Evolutionary conservation across 2,797 vertebrate species (phyloP).

Genomic region (Linurgus olivaceus): DNA sequence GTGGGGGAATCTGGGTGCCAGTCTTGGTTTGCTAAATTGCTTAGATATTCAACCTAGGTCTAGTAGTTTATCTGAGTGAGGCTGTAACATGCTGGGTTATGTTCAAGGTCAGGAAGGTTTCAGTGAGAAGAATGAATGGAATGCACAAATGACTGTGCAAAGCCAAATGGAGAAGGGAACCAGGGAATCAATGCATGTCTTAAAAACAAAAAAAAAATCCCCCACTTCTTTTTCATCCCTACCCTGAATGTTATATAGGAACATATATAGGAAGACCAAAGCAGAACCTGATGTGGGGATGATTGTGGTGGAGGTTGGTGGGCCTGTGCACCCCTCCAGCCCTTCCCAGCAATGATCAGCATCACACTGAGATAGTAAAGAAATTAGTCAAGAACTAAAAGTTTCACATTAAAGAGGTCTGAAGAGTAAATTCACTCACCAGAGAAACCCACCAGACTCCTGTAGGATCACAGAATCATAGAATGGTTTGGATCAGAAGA

Average conservation of each 20-base stretch:
- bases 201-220: background rate
- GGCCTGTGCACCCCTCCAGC: background rate
- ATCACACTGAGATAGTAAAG: background rate
- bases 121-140: background rate
- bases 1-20: background rate
- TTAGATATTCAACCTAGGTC: background rate
- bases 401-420: background rate
- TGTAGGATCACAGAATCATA: background rate
- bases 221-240: background rate
- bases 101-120: background rate
- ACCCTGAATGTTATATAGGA: background rate
- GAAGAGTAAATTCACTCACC: background rate
- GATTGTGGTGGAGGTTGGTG: background rate
- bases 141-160: background rate
- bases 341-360: background rate
- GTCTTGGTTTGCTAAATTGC: background rate
- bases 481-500: background rate
- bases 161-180: background rate
- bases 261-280: background rate
- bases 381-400: background rate
- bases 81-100: background rate
- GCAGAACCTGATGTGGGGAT: background rate
- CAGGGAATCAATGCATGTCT: fast-evolving
- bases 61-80: background rate
- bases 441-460: background rate